Base-by-base conservation (phyloP, 2,113 vertebrate genomes). In the Macquaria ambigua region DNA sequence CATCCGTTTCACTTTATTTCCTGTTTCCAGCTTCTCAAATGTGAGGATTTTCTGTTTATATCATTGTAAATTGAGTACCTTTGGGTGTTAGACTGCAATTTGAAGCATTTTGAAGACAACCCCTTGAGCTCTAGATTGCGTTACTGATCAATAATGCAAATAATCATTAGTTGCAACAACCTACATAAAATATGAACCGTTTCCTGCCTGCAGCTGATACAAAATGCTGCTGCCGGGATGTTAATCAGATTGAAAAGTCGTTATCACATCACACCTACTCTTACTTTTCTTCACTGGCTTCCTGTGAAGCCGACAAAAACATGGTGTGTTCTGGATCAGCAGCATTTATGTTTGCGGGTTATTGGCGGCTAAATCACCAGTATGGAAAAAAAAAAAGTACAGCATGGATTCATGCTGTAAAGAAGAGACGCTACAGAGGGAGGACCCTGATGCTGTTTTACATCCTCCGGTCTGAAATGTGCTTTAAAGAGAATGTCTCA, bases 221-320 rank as follows among this genome's bases (percentile, higher is more conserved):
- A 23, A 10, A 31, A 16, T 12, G 50, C 28, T 37, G 53, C 58
- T 34, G 8, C 12, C 20, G 25, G 43, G 20, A 20, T 25, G 28
- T 55, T 63, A 25, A 66, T 53, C 52, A 37, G 9, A 71, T 28
- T 39, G 39, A 28, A 15, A 31, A 15, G 37, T 0, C 14, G 50
- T 28, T 37, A 78, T 68, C 48, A 5, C 16, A 59, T 53, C 64
- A 82, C 75, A 43, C 31, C 28, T 48, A 39, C 41, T 66, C 55
- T 5, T 16, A 2, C 8, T 23, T 74, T 16, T 28, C 16, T 46
- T 55, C 12, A 12, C 34, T 56, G 20, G 18, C 50, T 76, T 41
- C 64, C 58, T 41, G 56, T 52, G 5, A 41, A 31, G 7, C 23
- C 67, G 39, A 16, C 46, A 46, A 39, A 50, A 64, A 34, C 2